Base-by-base conservation (phyloP, 2,113 vertebrate genomes). In the Gymnobelideus leadbeateri region DNA sequence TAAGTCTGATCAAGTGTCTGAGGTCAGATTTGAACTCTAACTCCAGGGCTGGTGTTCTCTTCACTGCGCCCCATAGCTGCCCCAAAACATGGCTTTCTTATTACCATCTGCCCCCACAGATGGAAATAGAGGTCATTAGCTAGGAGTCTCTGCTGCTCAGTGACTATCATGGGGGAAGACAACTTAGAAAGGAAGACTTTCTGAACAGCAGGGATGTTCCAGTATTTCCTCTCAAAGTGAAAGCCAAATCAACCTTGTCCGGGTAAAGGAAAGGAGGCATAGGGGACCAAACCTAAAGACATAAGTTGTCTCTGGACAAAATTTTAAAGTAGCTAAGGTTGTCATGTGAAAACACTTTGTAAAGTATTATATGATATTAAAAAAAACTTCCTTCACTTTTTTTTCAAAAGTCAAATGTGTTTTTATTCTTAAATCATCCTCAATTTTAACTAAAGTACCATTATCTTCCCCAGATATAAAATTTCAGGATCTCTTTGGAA, bases 401-500 rank as follows among this genome's bases (percentile, higher is more conserved):
- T 98, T 97, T 98, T 97, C 98, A 91, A 97, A 98, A 98, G 94
- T 99, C 98, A 99, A 98, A 98, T 96, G 92, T 98, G 94, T 77
- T n/a, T 1, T 98, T 97, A 98, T 94, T 98, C 97, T 97, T 98
- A 98, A 98, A 98, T 98, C 94, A 98, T 92, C 97, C 96, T 98
- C 96, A 97, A 98, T 98, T 98, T 97, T 97, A 98, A 97, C 97
- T 96, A 97, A 97, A 96, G 97, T 98, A 98, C 97, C 97, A 95
- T 95, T 93, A 96, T 92, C 96, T 95, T 95, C 97, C 95, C 97
- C 92, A 96, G 95, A 97, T 97, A 98, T 0, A 97, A 98, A 98
- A 98, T 98, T 98, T 98, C 98, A 97, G 97, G 98, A 97, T 98
- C 97, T 99, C 98, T 98, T 98, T 98, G 98, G 98, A 99, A 98